Base-by-base conservation (phyloP, 2,113 vertebrate genomes). In the Gopherus evgoodei region DNA sequence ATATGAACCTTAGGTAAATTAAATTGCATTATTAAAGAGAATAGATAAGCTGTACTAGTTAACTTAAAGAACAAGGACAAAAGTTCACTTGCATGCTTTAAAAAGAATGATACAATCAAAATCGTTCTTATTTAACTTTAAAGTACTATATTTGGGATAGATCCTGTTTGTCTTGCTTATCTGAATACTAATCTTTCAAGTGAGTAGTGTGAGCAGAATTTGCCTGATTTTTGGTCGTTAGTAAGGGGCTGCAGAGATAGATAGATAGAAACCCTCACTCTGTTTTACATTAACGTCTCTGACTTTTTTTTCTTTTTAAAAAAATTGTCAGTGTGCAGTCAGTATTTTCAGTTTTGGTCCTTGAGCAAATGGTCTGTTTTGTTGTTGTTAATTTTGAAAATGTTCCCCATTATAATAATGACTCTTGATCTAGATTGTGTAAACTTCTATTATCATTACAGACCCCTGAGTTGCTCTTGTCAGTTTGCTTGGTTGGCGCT, bases 11-110 rank as follows among this genome's bases (percentile, higher is more conserved):
- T 95, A 91, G 90, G 90, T 95, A 95, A 97, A 97, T 97, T 95
- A 97, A 97, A 96, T 98, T 97, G 90, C 91, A 94, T 96, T 97
- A 96, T 96, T 96, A 94, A 97, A 96, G 92, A 88, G 92, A 91
- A 91, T 79, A 96, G 93, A 96, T 95, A 96, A 97, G 94, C 95
- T 54, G 31, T 49, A 85, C 84, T 90, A n/a, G 91, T 92, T 95
- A 91, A 57, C 95, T 94, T 44, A 87, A 94, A 95, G 95, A 91
- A 93, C 38, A 92, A 86, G 90, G 93, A 87, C 72, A 86, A 0
- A 25, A 47, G 38, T 91, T 95, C 91, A 54, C 81, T 95, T 93
- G 76, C 50, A 69, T 87, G 5, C 62, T 88, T 83, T 52, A 69
- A 65, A 57, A 93, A 91, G 82, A 95, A 85, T 81, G 65, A 92